Conservation (phyloP, 2,888 invertebrate species). For the Noctua janthe region DNA sequence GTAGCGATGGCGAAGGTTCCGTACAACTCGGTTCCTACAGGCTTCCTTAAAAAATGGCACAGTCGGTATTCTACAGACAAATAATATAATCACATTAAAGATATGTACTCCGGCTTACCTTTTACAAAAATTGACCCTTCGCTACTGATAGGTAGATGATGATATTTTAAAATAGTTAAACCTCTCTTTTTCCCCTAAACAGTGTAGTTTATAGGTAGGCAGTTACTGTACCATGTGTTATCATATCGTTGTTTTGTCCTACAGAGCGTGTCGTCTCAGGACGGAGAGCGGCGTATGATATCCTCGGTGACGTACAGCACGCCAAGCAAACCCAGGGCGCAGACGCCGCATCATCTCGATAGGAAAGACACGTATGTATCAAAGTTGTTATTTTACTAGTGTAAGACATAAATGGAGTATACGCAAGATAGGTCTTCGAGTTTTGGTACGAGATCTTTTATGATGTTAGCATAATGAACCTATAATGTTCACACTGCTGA, state of each 20-base stretch:
- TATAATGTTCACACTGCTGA: too few relatives aligned
- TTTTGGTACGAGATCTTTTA: too few relatives aligned
- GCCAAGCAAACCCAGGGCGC: slow-evolving; percentile 76
- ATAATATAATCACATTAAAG: too few relatives aligned
- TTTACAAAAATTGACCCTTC: too few relatives aligned
- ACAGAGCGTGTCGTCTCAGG: slow-evolving; percentile 64
- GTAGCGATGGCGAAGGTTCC: not conserved
- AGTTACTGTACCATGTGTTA: not conserved
- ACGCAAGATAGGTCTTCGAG: too few relatives aligned
- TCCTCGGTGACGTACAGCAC: slow-evolving; percentile 72
- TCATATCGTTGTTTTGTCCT: slow-evolving; percentile 2
- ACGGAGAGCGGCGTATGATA: slow-evolving; percentile 66
- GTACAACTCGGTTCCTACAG: too few relatives aligned
- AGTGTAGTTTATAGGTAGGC: not conserved
- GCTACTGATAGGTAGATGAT: not conserved
- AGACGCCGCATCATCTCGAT: slow-evolving; percentile 78
- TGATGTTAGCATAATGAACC: too few relatives aligned
- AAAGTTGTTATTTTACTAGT: not conserved
- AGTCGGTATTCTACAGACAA: too few relatives aligned
- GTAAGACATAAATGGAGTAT: too few relatives aligned
- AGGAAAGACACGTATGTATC: slow-evolving; percentile 79
- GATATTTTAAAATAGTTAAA: not conserved
- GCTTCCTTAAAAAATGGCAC: too few relatives aligned
- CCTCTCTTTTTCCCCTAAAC: not conserved
- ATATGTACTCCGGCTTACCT: too few relatives aligned